Evolutionary conservation across 1,140 invertebrate genomes (phyloP).

Genomic region (Theocolax elegans): DNA sequence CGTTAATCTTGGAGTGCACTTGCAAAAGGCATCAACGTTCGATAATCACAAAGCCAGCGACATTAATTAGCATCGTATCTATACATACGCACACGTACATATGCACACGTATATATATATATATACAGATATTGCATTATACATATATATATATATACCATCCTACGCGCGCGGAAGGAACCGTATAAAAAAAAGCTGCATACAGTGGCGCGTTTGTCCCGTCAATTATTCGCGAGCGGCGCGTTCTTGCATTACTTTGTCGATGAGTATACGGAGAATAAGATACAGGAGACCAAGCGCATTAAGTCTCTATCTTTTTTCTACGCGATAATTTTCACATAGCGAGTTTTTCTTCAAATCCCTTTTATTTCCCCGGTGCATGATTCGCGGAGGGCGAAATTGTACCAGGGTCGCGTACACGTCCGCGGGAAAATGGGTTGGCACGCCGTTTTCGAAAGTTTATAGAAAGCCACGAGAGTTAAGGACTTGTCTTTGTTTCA

Average conservation of each 20-base stretch:
- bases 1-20: not conserved
- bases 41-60: conserved; percentile 14
- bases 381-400: conserved; percentile 31
- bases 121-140: no score
- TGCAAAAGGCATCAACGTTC: not conserved
- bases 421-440: conserved; percentile 18
- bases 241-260: not conserved
- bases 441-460: conserved; percentile 27
- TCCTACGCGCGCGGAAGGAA: no score
- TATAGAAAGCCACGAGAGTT: conserved; percentile 31
- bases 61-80: conserved; percentile 26
- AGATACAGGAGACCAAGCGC: conserved; percentile 27
- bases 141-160: no score
- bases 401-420: not conserved
- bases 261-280: not conserved
- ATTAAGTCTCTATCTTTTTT: conserved; percentile 12
- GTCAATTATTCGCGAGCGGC: conserved; percentile 27
- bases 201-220: conserved; percentile 9
- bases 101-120: no score
- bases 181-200: not conserved
- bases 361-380: conserved; percentile 12
- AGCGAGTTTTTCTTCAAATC: not conserved
- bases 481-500: conserved; percentile 1
- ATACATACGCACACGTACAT: no score
- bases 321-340: not conserved